Evolutionary conservation across 53 echinoderm and acorn worm genomes (phyloP).

Genomic region (Echinarachnius parma): DNA sequence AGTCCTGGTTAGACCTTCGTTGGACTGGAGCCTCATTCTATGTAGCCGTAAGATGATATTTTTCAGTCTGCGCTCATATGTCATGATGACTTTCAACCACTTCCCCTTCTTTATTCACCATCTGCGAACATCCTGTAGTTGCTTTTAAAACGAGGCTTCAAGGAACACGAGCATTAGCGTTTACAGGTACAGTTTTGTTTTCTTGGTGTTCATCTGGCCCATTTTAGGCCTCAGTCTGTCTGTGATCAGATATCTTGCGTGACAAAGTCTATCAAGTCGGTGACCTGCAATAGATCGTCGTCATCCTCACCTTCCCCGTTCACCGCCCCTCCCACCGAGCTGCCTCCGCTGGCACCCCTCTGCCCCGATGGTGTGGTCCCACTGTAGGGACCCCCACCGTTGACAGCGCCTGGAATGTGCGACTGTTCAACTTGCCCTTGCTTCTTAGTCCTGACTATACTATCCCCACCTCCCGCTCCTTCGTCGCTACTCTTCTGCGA

Average conservation of each 20-base stretch:
- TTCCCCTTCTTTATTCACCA: too few relatives aligned
- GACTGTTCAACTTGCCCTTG: constrained; percentile 19
- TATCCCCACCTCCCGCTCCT: background rate
- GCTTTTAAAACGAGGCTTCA: too few relatives aligned
- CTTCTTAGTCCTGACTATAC: constrained; percentile 32
- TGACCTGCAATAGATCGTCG: constrained; percentile 79
- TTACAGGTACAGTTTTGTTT: background rate
- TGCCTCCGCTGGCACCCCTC: constrained; percentile 6
- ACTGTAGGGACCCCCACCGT: constrained; percentile 7
- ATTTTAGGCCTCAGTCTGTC: too few relatives aligned
- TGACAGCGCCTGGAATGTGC: constrained; percentile 37
- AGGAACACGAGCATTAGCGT: too few relatives aligned
- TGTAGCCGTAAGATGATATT: too few relatives aligned
- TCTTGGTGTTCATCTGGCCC: too few relatives aligned
- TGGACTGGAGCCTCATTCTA: too few relatives aligned
- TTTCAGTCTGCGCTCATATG: too few relatives aligned
- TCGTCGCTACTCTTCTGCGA: constrained; percentile 3
- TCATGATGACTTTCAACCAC: too few relatives aligned
- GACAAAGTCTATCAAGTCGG: constrained; percentile 86
- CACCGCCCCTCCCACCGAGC: constrained; percentile 11
- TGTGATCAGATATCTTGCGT: constrained; percentile 70
- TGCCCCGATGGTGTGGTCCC: constrained; percentile 11
- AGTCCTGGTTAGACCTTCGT: too few relatives aligned
- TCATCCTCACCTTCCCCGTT: constrained; percentile 66
- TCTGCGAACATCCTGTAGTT: too few relatives aligned